phyloP scores from a whole-genome alignment of 2,888 invertebrate species.

The Calliphora vomitoria region DNA sequence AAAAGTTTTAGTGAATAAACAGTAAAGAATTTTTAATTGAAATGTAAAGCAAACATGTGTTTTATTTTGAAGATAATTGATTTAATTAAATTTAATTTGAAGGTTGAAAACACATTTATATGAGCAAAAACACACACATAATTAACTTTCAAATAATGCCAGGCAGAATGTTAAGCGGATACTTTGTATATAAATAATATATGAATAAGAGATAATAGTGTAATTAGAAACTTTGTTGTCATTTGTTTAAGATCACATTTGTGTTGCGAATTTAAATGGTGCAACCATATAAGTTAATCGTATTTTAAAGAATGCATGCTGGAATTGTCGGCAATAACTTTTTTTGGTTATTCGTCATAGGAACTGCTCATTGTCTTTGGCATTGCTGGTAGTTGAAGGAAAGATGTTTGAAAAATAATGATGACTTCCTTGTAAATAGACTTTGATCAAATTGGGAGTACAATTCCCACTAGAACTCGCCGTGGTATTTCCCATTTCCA shows the following conservation, averaged over 20 bases:
- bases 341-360: too few relatives aligned
- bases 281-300: not conserved
- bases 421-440: too few relatives aligned
- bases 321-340: too few relatives aligned
- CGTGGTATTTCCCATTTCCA: too few relatives aligned
- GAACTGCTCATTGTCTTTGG: too few relatives aligned
- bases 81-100: not conserved
- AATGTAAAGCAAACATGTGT: conserved; percentile 2
- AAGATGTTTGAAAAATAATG: too few relatives aligned
- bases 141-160: not conserved
- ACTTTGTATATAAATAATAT: too few relatives aligned
- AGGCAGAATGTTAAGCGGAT: not conserved
- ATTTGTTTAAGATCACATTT: not conserved
- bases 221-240: not conserved
- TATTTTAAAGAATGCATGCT: not conserved
- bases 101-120: not conserved
- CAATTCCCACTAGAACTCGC: too few relatives aligned
- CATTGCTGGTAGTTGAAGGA: too few relatives aligned
- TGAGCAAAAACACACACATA: not conserved
- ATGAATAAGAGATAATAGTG: not conserved
- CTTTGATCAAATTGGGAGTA: too few relatives aligned
- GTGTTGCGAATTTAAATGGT: conserved; percentile 14
- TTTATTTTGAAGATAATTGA: not conserved
- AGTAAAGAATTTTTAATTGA: conserved; percentile 2
- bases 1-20: not conserved